Evolutionary conservation across 2,113 vertebrate species (phyloP).

Genomic region (Nansenia antarctica): DNA sequence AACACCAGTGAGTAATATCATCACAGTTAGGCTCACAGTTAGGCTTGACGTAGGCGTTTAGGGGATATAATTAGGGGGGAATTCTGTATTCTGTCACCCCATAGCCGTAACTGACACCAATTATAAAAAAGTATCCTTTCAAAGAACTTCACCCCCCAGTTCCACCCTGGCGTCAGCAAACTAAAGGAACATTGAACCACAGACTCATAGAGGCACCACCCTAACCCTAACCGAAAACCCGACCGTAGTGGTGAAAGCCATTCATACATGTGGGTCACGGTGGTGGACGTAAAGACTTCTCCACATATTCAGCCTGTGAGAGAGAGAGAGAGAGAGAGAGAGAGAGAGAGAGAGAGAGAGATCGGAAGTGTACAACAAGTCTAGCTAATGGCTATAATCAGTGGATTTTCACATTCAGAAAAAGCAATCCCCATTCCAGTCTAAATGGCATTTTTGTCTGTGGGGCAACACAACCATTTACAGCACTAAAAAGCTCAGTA

Average conservation of each 20-base stretch:
- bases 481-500: not conserved
- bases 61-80: slow-evolving; percentile 25
- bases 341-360: too few species aligned
- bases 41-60: too few species aligned
- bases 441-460: not conserved
- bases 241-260: slow-evolving; percentile 31
- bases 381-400: not conserved
- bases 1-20: not conserved
- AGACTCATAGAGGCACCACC: not conserved
- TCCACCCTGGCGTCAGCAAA: slow-evolving; percentile 17
- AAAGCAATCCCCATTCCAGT: not conserved
- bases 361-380: too few species aligned
- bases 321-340: too few species aligned
- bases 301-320: not conserved
- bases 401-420: slow-evolving; percentile 18
- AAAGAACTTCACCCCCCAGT: slow-evolving; percentile 15
- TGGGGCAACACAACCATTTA: not conserved
- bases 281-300: slow-evolving; percentile 11
- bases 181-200: not conserved
- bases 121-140: too few species aligned
- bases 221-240: not conserved
- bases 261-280: too few species aligned
- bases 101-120: slow-evolving; percentile 13
- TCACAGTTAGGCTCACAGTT: not conserved
- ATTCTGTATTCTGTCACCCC: slow-evolving; percentile 19